phyloP scores from a whole-genome alignment of 2,797 vertebrate genomes.

The Pygocentrus nattereri region DNA sequence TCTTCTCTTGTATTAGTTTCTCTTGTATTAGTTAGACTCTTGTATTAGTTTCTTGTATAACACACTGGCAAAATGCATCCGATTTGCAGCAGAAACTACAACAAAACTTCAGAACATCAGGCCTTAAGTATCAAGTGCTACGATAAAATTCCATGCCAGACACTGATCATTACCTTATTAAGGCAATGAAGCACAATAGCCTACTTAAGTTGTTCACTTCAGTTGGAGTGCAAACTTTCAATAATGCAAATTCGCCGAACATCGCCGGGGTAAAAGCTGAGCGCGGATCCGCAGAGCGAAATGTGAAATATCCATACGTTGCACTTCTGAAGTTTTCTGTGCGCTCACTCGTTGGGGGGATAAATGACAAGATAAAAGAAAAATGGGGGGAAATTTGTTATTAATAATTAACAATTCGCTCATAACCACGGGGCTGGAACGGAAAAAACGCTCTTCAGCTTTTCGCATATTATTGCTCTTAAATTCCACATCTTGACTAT shows the following conservation, averaged over 20 bases:
- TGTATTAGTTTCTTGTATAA: too few species aligned
- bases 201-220: constrained; percentile 32
- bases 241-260: constrained; percentile 51
- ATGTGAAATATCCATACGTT: constrained; percentile 54
- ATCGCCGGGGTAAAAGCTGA: constrained; percentile 30
- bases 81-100: too few species aligned
- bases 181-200: constrained; percentile 45
- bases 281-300: constrained; percentile 43
- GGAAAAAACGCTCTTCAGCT: constrained; percentile 58
- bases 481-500: constrained; percentile 64
- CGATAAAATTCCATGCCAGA: constrained; percentile 14
- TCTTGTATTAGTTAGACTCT: too few species aligned
- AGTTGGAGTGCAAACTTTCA: constrained; percentile 43
- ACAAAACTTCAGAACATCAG: not conserved
- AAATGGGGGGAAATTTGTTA: constrained; percentile 55
- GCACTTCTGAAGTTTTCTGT: constrained; percentile 58
- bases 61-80: too few species aligned
- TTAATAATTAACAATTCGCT: constrained; percentile 64
- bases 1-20: too few species aligned
- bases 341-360: constrained; percentile 51
- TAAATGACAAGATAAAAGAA: constrained; percentile 62
- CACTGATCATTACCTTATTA: constrained; percentile 22
- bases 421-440: constrained; percentile 52
- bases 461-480: constrained; percentile 68
- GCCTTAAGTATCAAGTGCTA: constrained; percentile 9